A percentile compares a stretch with the other conserved stretches of the same genome.
These are phyloP conservation scores for Eurosta solidaginis DNA, from an alignment of 1,140 invertebrate genomes.

Conservation along the genomic window DNA sequence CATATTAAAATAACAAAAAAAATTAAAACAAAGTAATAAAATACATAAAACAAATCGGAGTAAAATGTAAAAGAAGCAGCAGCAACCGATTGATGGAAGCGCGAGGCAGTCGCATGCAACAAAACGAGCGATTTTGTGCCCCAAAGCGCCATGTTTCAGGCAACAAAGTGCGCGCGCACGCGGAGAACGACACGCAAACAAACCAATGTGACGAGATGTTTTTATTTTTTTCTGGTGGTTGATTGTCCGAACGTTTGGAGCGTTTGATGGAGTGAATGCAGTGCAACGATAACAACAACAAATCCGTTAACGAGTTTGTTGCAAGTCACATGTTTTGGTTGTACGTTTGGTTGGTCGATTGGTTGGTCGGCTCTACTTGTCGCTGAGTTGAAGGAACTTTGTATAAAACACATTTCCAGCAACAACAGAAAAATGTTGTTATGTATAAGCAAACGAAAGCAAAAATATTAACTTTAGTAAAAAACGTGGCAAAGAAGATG, in stretches of 20 bases:
- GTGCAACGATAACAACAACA: neutral
- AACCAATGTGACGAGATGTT: neutral
- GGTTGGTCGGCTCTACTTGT: neutral
- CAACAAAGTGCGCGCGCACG: neutral
- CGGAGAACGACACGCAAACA: neutral
- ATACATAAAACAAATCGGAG: neutral
- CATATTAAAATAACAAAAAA: neutral
- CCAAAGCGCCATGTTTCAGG: neutral
- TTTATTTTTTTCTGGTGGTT: neutral
- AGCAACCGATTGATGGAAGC: neutral
- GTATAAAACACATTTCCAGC: neutral
- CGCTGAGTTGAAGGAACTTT: slow-evolving; percentile 14
- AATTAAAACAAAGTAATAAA: neutral
- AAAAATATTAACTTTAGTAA: neutral
- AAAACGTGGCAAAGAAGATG: slow-evolving; percentile 3
- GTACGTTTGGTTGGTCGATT: neutral
- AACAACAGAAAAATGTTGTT: neutral
- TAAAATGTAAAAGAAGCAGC: neutral
- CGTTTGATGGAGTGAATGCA: neutral
- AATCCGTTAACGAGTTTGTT: neutral
- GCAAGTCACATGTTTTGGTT: neutral
- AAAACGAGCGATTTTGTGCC: slow-evolving; percentile 10
- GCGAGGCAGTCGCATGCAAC: neutral
- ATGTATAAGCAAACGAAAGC: slow-evolving; percentile 3
- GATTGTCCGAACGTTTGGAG: neutral